phyloP scores from a whole-genome alignment of 2,113 vertebrate genomes.

The Pteruthius melanotis region DNA sequence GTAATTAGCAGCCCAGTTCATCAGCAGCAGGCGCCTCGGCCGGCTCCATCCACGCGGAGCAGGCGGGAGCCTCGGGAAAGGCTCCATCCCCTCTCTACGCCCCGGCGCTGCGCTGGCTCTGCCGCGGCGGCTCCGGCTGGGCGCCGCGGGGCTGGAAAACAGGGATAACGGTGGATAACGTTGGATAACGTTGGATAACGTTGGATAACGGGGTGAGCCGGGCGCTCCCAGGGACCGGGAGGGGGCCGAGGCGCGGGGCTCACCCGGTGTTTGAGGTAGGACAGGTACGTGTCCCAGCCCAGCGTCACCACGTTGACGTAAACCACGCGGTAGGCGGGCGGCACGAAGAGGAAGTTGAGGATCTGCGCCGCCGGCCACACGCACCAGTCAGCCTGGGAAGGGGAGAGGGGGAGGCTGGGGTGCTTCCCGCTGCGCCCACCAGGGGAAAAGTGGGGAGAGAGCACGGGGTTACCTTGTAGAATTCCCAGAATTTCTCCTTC shows the following conservation, averaged over 20 bases:
- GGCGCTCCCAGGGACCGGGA: too few relatives aligned
- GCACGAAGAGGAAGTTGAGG: slow-evolving; percentile 89
- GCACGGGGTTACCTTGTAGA: slow-evolving; percentile 78
- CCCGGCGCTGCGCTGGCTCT: fast-evolving
- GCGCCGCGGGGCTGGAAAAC: not conserved
- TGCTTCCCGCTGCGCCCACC: fast-evolving
- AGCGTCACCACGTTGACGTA: slow-evolving; percentile 88
- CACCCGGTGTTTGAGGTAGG: slow-evolving; percentile 81
- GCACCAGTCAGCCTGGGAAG: slow-evolving; percentile 82
- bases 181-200: too few relatives aligned
- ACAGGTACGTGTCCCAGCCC: slow-evolving; percentile 93
- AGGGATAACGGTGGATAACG: too few relatives aligned
- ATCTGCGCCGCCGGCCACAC: slow-evolving; percentile 88
- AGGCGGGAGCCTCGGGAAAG: fast-evolving
- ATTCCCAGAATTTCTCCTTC: slow-evolving; percentile 89
- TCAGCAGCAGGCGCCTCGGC: not conserved
- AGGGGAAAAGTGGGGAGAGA: fast-evolving
- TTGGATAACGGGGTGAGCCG: too few relatives aligned
- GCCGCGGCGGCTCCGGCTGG: fast-evolving
- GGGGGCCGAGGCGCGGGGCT: not conserved
- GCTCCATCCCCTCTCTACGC: fast-evolving
- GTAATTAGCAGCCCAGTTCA: not conserved
- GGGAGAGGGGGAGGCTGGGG: too few relatives aligned
- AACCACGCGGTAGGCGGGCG: slow-evolving; percentile 80
- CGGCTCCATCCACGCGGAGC: fast-evolving